phyloP scores from a whole-genome alignment of 2,797 vertebrate species.

The Eulemur coronatus region DNA sequence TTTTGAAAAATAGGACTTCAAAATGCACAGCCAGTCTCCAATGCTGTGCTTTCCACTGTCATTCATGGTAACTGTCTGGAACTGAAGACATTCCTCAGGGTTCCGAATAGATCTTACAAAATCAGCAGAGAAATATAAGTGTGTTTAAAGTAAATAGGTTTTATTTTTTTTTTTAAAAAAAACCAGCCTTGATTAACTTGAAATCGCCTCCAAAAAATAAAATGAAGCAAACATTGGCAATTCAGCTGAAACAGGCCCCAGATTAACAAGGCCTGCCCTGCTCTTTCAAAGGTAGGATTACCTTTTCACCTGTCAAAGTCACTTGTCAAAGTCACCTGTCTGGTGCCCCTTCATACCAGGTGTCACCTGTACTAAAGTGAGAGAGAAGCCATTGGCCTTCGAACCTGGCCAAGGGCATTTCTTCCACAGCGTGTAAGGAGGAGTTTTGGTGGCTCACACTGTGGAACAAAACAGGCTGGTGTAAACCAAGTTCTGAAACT shows the following conservation, averaged over 20 bases:
- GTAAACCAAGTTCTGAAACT: not conserved
- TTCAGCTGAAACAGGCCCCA: not conserved
- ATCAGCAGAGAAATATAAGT: not conserved
- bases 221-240: not conserved
- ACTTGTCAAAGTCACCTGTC: too few species aligned
- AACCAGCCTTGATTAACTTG: not conserved
- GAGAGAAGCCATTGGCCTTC: not conserved
- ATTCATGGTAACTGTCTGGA: not conserved
- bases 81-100: not conserved
- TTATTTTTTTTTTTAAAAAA: too few species aligned
- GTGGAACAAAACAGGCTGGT: not conserved
- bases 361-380: not conserved
- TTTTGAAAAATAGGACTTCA: not conserved
- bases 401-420: not conserved
- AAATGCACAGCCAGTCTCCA: not conserved
- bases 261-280: fast-evolving
- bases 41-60: fast-evolving
- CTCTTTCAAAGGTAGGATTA: not conserved
- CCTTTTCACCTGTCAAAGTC: not conserved
- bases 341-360: too few species aligned
- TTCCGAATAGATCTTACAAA: not conserved
- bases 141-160: not conserved
- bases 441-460: not conserved
- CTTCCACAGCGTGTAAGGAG: not conserved
- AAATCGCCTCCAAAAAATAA: not conserved